phyloP scores from a whole-genome alignment of 35 echinoderm and acorn worm genomes.

The Ophioderma brevispina region DNA sequence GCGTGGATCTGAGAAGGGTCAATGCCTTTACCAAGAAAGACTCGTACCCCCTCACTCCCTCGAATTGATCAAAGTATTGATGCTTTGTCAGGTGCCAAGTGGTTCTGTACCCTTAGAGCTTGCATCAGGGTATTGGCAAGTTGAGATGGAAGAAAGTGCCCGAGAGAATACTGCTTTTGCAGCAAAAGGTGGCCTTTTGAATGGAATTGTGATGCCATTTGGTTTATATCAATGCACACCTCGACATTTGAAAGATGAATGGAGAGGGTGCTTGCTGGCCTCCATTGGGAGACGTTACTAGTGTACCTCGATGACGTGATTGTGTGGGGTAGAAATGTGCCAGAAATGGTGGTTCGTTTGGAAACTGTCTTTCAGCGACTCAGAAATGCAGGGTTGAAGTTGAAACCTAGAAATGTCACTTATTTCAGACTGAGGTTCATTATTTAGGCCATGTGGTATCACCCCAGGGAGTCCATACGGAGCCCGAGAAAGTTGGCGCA shows the following conservation, averaged over 20 bases:
- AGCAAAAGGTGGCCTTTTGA: conserved; percentile 20
- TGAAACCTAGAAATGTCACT: conserved; percentile 57
- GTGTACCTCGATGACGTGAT: conserved; percentile 43
- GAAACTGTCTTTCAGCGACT: conserved; percentile 1
- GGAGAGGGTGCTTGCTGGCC: background rate
- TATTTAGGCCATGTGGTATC: conserved; percentile 49
- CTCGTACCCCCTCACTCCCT: conserved; percentile 31
- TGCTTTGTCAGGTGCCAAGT: background rate
- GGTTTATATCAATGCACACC: conserved; percentile 22
- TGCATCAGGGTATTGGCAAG: conserved; percentile 43
- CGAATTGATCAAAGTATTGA: conserved; percentile 36
- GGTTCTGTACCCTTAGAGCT: conserved; percentile 33
- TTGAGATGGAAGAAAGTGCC: conserved; percentile 10
- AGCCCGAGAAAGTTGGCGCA: conserved; percentile 20
- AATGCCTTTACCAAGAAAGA: conserved; percentile 39
- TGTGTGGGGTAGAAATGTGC: background rate
- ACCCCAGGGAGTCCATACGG: conserved; percentile 14
- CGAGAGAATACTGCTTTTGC: conserved; percentile 44
- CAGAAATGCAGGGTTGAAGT: conserved; percentile 29
- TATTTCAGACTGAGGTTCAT: conserved; percentile 40
- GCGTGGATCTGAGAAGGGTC: conserved; percentile 20
- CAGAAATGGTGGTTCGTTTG: conserved; percentile 11
- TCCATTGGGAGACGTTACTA: conserved; percentile 33
- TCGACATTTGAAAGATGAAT: conserved; percentile 46
- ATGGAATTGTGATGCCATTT: conserved; percentile 40